Evolutionary conservation across 2,113 vertebrate genomes (phyloP), one percentile per base, ranked within the genome.

Genomic region (Emydocephalus ijimae): DNA sequence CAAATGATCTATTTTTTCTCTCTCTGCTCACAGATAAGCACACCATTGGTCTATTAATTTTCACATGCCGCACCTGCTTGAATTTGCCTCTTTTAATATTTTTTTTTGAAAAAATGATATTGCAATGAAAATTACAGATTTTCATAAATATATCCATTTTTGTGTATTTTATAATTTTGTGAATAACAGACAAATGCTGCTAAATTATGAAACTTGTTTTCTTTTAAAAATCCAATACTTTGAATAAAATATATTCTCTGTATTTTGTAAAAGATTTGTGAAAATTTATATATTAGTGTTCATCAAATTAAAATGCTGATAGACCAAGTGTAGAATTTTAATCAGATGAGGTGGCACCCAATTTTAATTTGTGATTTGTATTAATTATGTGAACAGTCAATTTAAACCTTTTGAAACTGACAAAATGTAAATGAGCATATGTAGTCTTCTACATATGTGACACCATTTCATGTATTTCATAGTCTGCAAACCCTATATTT

Each of bases 301-400:
- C 81, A 85, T 94, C 88, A 95, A 94, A 93, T 95, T 96, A 94
- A 94, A 92, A 92, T 9, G 92, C 95, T 29, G 95, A 89, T 93
- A 94, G 95, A 3, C 57, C 10, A 64, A 1, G 26, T 55, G 87
- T 88, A 12, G 94, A 97, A 90, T 92, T 87, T 93, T 81, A 39
- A 20, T 81, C 23, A 92, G 55, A 81, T 95, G 74, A 93, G 92
- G 92, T 91, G 93, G 93, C 74, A 94, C 57, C 92, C 55, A 92
- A 57, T 39, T 90, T 90, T 90, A 95, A 45, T 94, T 96, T 94
- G 94, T 92, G 69, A 81, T 81, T 81, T 81, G 96, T 95, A 95
- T 94, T 87, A 92, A 12, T 86, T 93, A 93, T 92, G 93, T 92
- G 89, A 91, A 94, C 34, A 95, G 21, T 91, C 92, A 87, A 93